Base-by-base conservation (phyloP, 2,797 vertebrate genomes). In the Ateles fusciceps region DNA sequence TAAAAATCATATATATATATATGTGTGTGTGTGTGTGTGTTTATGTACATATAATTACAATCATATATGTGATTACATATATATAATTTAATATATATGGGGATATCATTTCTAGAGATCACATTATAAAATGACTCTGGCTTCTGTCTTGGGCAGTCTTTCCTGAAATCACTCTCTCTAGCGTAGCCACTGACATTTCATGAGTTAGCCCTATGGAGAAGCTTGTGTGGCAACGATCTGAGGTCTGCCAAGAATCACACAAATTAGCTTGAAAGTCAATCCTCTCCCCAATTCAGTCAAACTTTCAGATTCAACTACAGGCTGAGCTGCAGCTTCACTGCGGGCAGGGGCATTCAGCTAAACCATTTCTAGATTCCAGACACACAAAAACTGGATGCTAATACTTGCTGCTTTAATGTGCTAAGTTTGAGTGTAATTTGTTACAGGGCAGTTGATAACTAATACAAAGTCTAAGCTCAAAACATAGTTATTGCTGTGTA, bases 401-500 rank as follows among this genome's bases (percentile, higher is more conserved):
- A 91, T 52, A 11, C 85, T 91, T 94, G 39, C 26, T 91, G 36
- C 85, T 74, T 42, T 85, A 88, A 75, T 19, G 91, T 85, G 42
- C 21, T 76, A 91, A 74, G 5, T 50, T 95, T 94, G n/a, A 36
- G 50, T 33, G 24, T 74, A 46, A 55, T 92, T 92, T 92, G 17
- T 44, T 94, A 80, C 10, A 94, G 9, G 44, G 44, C 4, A 87
- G 33, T 89, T 91, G 52, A 89, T 84, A 87, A 86, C 30, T 94
- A 89, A 95, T 39, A 57, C 4, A 96, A 95, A 97, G 88, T 55
- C 30, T 46, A 86, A 94, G 71, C 15, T 93, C 48, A 96, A 84
- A 95, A 84, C 9, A 78, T 26, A 89, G 50, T 57, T 42, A 95
- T 61, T 76, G 10, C 30, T 78, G 80, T 91, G 55, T 64, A 72